A percentile compares a stretch with the other conserved stretches of the same genome.
Evolutionary conservation across 2,113 vertebrate species (phyloP).

Genomic region (Ascaphus truei): DNA sequence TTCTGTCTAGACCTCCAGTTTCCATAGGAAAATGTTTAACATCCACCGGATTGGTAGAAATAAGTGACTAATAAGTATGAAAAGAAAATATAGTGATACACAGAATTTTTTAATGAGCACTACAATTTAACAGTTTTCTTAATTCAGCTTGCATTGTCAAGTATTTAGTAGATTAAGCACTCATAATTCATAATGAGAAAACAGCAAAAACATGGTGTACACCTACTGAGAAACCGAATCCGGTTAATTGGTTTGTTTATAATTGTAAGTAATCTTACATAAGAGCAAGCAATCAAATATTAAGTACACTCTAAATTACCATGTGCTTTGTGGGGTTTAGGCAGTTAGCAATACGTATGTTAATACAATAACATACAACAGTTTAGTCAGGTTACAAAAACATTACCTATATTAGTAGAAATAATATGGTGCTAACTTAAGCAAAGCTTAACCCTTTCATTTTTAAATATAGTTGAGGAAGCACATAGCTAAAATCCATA

Average conservation of each 20-base stretch:
- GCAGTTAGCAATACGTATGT: slow-evolving; percentile 14
- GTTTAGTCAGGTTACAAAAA: neutral
- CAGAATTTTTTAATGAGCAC: too few relatives aligned
- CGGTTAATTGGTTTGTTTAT: slow-evolving; percentile 39
- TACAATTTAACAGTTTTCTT: neutral
- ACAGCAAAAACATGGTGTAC: slow-evolving; percentile 15
- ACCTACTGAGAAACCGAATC: slow-evolving; percentile 24
- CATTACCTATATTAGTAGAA: neutral
- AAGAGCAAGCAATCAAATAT: slow-evolving; percentile 26
- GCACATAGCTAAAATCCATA: slow-evolving; percentile 1
- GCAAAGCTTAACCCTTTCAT: neutral
- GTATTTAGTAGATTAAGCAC: neutral
- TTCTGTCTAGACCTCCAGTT: too few relatives aligned
- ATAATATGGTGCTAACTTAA: neutral
- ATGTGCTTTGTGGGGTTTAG: slow-evolving; percentile 28
- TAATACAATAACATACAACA: slow-evolving; percentile 9
- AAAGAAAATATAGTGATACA: too few relatives aligned
- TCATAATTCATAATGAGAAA: slow-evolving; percentile 28
- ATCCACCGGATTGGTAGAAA: too few relatives aligned
- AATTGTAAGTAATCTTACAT: slow-evolving; percentile 35
- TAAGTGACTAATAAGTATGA: too few relatives aligned
- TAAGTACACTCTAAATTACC: slow-evolving; percentile 27
- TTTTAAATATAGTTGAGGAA: slow-evolving; percentile 22
- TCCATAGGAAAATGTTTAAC: too few relatives aligned
- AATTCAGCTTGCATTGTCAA: neutral